Conservation (phyloP, 2,888 invertebrate genomes). For the Chirona hameri region DNA sequence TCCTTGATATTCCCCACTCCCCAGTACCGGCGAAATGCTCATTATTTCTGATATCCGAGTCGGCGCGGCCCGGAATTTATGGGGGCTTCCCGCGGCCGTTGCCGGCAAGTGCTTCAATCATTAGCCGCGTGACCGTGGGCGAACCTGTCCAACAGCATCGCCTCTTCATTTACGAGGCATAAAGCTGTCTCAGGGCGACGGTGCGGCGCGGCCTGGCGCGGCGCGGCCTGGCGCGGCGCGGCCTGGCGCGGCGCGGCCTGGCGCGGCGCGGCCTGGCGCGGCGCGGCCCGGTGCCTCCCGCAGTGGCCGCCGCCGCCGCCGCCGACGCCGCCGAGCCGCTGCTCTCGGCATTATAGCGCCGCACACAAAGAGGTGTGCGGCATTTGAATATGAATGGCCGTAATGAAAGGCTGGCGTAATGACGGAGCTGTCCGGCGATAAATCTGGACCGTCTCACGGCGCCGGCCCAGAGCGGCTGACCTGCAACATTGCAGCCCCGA, state of each 20-base stretch:
- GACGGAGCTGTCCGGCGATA: not conserved
- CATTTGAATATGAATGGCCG: conserved; percentile 25
- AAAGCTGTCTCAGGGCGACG: not conserved
- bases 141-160: not conserved
- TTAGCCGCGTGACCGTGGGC: not conserved
- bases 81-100: not conserved
- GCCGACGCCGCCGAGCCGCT: not conserved
- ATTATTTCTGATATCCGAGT: not conserved
- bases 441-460: not conserved
- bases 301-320: not conserved
- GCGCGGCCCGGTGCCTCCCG: no score
- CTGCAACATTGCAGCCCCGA: not conserved
- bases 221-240: no score
- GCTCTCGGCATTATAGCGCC: not conserved
- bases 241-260: no score
- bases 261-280: no score
- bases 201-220: not conserved
- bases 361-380: conserved; percentile 12
- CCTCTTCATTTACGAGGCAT: not conserved
- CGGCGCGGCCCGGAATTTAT: not conserved
- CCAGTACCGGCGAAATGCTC: no score
- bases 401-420: not conserved
- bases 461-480: not conserved
- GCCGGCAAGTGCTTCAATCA: not conserved
- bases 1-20: no score